Conservation (phyloP, 2,797 vertebrate species). For the Micromesistius poutassou region DNA sequence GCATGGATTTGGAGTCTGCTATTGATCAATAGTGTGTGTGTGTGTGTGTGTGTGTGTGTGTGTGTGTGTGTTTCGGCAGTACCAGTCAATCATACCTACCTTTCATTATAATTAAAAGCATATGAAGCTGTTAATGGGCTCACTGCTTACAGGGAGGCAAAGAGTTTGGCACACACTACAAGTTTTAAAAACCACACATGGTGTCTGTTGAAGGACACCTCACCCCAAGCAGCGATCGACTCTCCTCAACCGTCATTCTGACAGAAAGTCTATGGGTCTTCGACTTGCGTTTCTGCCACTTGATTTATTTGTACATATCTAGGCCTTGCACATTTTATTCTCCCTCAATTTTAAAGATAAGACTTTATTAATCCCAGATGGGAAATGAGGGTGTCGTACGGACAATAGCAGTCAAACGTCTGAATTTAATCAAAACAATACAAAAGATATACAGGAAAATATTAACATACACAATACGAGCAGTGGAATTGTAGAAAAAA, state of each 20-base stretch:
- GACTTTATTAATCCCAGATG: background rate
- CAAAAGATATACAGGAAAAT: background rate
- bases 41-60: too few species aligned
- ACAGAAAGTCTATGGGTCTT: background rate
- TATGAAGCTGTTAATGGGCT: too few species aligned
- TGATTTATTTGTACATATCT: background rate
- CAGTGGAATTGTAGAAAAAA: background rate
- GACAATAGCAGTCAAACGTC: background rate
- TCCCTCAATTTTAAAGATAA: background rate
- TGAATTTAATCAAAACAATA: background rate
- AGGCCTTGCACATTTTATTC: background rate
- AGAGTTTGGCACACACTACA: too few species aligned
- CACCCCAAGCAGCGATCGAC: background rate
- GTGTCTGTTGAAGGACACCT: conserved; percentile 43
- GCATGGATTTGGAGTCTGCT: too few species aligned
- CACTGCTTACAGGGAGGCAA: too few species aligned
- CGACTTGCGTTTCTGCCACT: background rate
- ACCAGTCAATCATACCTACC: too few species aligned
- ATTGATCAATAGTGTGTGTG: too few species aligned
- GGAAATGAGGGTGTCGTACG: background rate
- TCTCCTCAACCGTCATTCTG: background rate
- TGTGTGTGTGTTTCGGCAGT: too few species aligned
- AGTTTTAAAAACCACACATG: too few species aligned
- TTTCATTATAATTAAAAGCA: too few species aligned
- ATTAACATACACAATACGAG: background rate